Evolutionary conservation across 2,113 vertebrate genomes (phyloP).

Genomic region (Pycnonotus jocosus): DNA sequence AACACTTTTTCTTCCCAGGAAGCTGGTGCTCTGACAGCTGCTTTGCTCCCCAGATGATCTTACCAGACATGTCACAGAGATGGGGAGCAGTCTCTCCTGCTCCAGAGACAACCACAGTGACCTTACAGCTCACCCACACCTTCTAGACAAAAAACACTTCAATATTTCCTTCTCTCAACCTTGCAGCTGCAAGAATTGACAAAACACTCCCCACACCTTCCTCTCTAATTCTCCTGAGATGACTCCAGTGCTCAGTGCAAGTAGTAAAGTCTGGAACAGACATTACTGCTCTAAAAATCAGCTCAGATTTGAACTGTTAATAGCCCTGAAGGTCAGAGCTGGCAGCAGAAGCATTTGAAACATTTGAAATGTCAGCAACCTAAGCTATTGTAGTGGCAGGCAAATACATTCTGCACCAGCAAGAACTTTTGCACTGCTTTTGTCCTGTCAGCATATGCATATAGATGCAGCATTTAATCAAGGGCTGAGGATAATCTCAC

Average conservation of each 20-base stretch:
- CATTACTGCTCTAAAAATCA: neutral
- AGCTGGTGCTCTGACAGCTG: neutral
- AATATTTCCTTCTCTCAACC: neutral
- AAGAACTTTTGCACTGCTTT: neutral
- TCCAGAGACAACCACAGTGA: neutral
- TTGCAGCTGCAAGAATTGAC: neutral
- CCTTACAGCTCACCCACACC: neutral
- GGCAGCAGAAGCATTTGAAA: constrained; percentile 9
- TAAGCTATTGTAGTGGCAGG: neutral
- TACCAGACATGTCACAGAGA: fast-evolving
- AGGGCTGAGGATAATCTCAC: neutral
- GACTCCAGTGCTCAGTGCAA: neutral
- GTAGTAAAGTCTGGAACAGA: neutral
- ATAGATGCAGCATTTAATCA: neutral
- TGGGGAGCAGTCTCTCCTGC: neutral
- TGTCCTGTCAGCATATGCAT: neutral
- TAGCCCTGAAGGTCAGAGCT: neutral
- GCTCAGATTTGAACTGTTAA: neutral
- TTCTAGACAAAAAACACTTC: neutral
- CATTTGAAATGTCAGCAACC: constrained; percentile 25
- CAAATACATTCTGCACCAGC: constrained; percentile 3
- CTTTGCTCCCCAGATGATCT: neutral
- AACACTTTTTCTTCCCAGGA: neutral
- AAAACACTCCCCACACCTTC: neutral
- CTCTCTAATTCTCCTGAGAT: neutral